Conservation (phyloP, 2,797 vertebrate species). For the Podarcis lilfordi region DNA sequence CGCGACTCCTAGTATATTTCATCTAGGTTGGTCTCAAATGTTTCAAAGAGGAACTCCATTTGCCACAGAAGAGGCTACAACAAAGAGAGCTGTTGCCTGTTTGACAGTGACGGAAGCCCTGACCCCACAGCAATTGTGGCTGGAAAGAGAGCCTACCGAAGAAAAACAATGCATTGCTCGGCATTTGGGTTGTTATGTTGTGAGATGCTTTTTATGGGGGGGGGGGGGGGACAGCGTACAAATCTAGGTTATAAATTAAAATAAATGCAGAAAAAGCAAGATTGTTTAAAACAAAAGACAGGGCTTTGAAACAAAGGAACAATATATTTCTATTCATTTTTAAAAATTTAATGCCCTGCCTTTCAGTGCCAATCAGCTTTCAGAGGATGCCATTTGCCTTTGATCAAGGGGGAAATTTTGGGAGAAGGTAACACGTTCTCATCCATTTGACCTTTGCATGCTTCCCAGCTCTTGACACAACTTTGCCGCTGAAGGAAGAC, state of each 20-base stretch:
- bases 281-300: neutral
- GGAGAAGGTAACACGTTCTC: neutral
- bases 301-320: conserved; percentile 7
- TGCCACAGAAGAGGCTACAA: neutral
- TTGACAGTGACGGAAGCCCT: neutral
- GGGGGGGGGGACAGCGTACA: too few relatives aligned
- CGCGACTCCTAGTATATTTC: too few relatives aligned
- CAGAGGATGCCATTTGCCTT: neutral
- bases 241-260: neutral
- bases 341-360: neutral
- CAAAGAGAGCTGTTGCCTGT: neutral
- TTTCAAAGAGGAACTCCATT: neutral
- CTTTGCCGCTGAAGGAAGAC: conserved; percentile 21
- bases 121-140: neutral
- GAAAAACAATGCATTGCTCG: neutral
- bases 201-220: too few relatives aligned
- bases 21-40: neutral
- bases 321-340: neutral
- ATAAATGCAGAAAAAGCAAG: neutral
- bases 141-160: neutral
- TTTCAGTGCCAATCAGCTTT: neutral
- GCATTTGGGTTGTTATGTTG: too few relatives aligned
- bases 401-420: neutral
- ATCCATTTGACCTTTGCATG: conserved; percentile 14
- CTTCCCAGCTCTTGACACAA: neutral